Conservation (phyloP, 2,797 vertebrate species). For the Danio aesculapii region DNA sequence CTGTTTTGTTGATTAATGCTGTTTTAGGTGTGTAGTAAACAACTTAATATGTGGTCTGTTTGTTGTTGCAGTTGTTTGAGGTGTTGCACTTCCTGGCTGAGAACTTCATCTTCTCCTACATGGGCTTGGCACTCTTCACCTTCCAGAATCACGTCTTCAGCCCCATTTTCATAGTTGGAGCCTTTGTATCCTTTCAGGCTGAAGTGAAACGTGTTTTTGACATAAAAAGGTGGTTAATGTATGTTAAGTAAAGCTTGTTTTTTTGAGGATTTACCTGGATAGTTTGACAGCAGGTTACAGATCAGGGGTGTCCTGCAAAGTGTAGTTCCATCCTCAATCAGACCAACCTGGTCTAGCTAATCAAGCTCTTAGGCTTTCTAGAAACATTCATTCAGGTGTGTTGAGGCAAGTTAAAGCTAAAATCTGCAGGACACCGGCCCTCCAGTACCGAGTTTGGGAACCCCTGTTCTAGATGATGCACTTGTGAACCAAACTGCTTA, state of each 20-base stretch:
- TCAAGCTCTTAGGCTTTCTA: no score
- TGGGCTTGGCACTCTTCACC: constrained; percentile 96
- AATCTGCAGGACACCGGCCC: no score
- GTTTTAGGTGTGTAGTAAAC: background rate
- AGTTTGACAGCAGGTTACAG: background rate
- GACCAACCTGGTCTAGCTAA: no score
- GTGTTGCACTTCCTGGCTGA: constrained; percentile 94
- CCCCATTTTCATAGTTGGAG: constrained; percentile 93
- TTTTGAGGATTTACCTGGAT: background rate
- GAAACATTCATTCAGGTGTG: no score
- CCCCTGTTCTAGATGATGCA: background rate
- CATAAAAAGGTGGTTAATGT: background rate
- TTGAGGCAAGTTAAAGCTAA: no score
- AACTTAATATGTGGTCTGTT: background rate
- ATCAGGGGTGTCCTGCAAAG: no score
- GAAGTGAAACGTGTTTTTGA: background rate
- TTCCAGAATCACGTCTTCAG: constrained; percentile 99
- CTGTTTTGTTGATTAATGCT: background rate
- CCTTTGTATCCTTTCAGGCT: constrained; percentile 91
- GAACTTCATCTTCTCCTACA: constrained; percentile 99
- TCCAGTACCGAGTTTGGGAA: background rate
- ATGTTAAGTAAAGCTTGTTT: background rate
- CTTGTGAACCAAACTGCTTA: background rate
- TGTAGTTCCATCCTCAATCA: no score
- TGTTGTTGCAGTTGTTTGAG: constrained; percentile 78